Base-by-base conservation (phyloP, 1,140 invertebrate genomes). In the Drosophila miranda region DNA sequence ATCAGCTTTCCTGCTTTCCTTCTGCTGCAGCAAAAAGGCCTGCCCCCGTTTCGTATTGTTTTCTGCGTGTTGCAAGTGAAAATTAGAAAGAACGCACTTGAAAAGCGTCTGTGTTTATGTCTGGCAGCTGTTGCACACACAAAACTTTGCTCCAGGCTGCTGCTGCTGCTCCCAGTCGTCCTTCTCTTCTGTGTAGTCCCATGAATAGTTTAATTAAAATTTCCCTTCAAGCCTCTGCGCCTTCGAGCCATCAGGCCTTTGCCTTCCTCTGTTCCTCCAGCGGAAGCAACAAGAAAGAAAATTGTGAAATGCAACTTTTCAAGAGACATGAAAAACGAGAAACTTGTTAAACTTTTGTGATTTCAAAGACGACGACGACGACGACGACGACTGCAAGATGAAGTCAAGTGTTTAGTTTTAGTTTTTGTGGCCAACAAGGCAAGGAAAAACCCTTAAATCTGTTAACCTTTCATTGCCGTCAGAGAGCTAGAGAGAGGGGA, bases 201-300 rank as follows among this genome's bases (percentile, higher is more conserved):
- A 70, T 74, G 77, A 84, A 86, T 84, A 86, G 81, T 84, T 84
- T 84, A 84, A 84, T 84, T 84, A 84, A 84, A 84, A 87, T 84
- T 84, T 87, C 60, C 81, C 77, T 84, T 87, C 66, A 84, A 86
- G 81, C 81, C 34, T 57, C 23, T 34, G 16, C 42, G 16, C 42
- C 59, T 42, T 44, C 3, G 3, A 38, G 34, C 80, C 73, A 81
- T 87, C 66, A 86, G 77, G 81, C 81, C 34, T 62, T 23, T 34
- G n/a, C 42, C 44, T 50, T 42, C 11, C 34, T 38, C 34, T 38
- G 34, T 13, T 13, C 44, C 49, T 8, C 1, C 30, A 48, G 51
- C 66, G 66, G 66, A 69, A 68, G 63, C 68, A 80, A 62, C 55
- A 61, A 69, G 58, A 73, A 62, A 45, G 49, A 78, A 82, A 75